Evolutionary conservation across 2,113 vertebrate species (phyloP).

Genomic region (Pelodiscus sinensis): DNA sequence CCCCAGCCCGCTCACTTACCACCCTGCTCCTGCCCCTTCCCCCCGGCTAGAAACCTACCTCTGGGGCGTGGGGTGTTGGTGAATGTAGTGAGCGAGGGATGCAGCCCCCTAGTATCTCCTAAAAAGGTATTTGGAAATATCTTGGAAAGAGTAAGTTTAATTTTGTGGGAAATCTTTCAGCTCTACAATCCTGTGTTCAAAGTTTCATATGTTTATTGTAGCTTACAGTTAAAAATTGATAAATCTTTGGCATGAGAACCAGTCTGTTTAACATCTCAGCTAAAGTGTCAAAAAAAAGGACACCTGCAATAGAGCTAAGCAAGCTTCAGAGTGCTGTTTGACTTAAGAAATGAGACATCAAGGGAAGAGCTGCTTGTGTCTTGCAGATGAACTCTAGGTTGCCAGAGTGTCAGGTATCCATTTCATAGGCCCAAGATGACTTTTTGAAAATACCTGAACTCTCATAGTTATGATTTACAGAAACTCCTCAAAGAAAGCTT

Average conservation of each 20-base stretch:
- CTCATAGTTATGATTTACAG: not conserved
- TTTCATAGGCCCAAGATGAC: not conserved
- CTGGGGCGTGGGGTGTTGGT: no score
- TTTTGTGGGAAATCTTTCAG: not conserved
- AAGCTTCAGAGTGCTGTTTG: rapidly evolving
- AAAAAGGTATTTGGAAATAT: not conserved
- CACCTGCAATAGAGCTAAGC: not conserved
- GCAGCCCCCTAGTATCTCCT: no score
- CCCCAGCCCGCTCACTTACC: no score
- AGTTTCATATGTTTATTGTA: not conserved
- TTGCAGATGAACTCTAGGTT: not conserved
- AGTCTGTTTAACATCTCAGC: not conserved
- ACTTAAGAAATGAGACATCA: rapidly evolving
- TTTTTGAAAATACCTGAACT: not conserved
- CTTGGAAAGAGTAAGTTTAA: not conserved
- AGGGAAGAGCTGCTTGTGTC: not conserved
- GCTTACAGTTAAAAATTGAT: not conserved
- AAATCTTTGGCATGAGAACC: not conserved
- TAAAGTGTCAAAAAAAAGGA: not conserved
- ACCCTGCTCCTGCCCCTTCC: no score
- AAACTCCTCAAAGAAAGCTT: rapidly evolving
- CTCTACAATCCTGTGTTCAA: not conserved
- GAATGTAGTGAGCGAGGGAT: no score
- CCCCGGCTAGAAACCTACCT: no score
- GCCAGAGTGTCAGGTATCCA: not conserved